phyloP scores from a whole-genome alignment of 2,113 vertebrate genomes.

The Scortum barcoo region DNA sequence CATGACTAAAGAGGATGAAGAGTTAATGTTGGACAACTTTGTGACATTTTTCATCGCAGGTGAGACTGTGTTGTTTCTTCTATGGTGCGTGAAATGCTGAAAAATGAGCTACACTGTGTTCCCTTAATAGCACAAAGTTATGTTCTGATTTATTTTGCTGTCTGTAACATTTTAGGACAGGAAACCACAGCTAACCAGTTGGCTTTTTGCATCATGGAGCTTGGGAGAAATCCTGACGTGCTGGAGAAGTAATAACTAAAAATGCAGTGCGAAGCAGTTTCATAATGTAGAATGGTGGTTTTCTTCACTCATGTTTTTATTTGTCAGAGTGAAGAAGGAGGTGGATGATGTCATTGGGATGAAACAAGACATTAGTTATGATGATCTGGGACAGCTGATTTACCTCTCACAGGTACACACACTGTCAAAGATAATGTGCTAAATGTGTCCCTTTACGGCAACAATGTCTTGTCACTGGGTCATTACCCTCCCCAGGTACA shows the following conservation, averaged over 20 bases:
- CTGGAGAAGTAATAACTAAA: slow-evolving; percentile 82
- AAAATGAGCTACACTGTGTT: no score
- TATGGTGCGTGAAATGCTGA: background rate
- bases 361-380: slow-evolving; percentile 88
- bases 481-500: no score
- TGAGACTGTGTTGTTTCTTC: slow-evolving; percentile 66
- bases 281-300: fast-evolving
- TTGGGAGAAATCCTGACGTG: slow-evolving; percentile 90
- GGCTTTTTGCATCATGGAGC: slow-evolving; percentile 91
- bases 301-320: slow-evolving; percentile 11
- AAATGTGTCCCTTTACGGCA: no score
- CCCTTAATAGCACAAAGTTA: no score
- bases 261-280: background rate
- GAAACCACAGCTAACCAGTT: slow-evolving; percentile 93
- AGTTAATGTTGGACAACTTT: slow-evolving; percentile 93
- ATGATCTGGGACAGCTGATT: slow-evolving; percentile 89
- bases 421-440: no score
- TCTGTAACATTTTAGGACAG: slow-evolving; percentile 84
- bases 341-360: slow-evolving; percentile 92
- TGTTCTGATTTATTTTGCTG: background rate
- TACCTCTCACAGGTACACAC: slow-evolving; percentile 95
- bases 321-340: slow-evolving; percentile 86
- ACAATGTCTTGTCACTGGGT: no score
- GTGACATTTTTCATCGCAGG: slow-evolving; percentile 95
- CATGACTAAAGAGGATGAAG: slow-evolving; percentile 84